Base-by-base conservation (phyloP, 2,113 vertebrate genomes). In the Grammomys surdaster region DNA sequence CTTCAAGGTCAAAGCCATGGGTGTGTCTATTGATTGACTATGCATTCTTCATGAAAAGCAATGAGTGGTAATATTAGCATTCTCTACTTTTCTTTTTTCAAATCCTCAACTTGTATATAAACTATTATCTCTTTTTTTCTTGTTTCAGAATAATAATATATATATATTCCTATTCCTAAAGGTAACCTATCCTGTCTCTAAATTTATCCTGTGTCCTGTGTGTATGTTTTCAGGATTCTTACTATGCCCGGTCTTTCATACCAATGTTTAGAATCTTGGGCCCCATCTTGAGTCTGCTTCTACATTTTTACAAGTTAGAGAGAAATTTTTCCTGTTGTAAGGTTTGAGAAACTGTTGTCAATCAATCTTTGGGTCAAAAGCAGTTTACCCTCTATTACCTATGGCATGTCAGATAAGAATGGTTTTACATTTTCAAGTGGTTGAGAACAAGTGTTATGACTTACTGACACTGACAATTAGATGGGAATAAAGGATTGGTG, bases 371-470 rank as follows among this genome's bases (percentile, higher is more conserved):
- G 12, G 9, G 26, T 12, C 56, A 26, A 69, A 20, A 5, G 11
- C 6, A 90, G 19, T 36, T 24, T 67, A 48, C 8, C 69, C 6
- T 26, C 69, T 85, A 0, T 69, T 95, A 20, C n/a, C 26, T 36
- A 80, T 5, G 17, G 13, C 2, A 24, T 3, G 33, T 40, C 76
- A 85, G 54, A 56, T 78, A 80, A 17, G 56, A 92, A 24, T 24
- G 1, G 3, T 0, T 76, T 84, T 81, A 65, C 22, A 92, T 63
- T 96, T 95, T 93, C 48, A 85, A 70, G 69, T n/a, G 46, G 26
- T 65, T 75, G 88, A 72, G 94, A 94, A 93, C 40, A 88, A 89
- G 89, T 54, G 92, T 94, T 31, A 78, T 24, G 95, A 89, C 91
- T 95, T 93, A 78, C 20, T 70, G 75, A 75, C 51, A 78, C 84